Percentiles rank a stretch among this genome's conserved stretches.
phyloP scores from a whole-genome alignment of 2,113 vertebrate species.

The Harpagus bidentatus region DNA sequence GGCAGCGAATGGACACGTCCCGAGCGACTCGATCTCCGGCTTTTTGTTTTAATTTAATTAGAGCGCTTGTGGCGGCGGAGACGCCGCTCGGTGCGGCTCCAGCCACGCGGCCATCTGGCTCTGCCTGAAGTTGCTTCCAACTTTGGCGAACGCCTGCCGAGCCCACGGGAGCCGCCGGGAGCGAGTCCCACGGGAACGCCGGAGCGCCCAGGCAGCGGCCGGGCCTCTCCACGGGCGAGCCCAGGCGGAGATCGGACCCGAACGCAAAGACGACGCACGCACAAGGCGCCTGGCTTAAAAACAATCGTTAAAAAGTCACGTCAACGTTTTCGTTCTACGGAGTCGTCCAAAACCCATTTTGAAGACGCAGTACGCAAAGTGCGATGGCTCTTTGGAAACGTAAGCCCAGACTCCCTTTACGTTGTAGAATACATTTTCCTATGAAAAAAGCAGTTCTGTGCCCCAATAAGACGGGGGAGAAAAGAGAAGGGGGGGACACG shows the following conservation, averaged over 20 bases:
- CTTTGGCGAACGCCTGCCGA: constrained; percentile 56
- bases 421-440: not conserved
- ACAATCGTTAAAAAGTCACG: too few species aligned
- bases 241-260: fast-evolving
- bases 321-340: not conserved
- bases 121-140: constrained; percentile 66
- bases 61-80: constrained; percentile 52
- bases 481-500: too few species aligned
- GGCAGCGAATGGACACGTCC: constrained; percentile 45
- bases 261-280: fast-evolving
- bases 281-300: not conserved
- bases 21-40: constrained; percentile 23
- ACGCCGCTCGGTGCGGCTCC: constrained; percentile 39
- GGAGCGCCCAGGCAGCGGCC: not conserved
- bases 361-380: not conserved
- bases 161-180: constrained; percentile 61
- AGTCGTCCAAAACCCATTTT: not conserved
- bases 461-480: not conserved
- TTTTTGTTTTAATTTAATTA: constrained; percentile 73
- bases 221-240: not conserved
- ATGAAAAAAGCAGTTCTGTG: not conserved
- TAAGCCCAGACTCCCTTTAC: not conserved
- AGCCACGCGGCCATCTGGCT: constrained; percentile 70
- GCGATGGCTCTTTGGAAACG: not conserved
- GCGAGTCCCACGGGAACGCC: not conserved